phyloP scores from a whole-genome alignment of 2,888 invertebrate species.

The Eupithecia inturbata region DNA sequence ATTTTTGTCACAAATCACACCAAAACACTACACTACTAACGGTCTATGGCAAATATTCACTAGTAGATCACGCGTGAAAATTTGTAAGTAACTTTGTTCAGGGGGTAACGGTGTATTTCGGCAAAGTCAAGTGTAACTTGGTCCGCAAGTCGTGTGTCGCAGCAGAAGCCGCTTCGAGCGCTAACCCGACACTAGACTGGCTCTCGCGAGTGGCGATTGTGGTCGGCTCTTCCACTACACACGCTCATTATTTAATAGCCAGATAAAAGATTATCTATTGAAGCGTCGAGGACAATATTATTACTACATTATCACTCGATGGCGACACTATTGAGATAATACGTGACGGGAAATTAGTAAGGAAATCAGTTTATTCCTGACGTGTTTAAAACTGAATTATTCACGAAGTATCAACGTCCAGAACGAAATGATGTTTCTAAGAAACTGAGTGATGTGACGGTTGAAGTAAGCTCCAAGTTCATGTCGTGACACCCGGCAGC shows the following conservation, averaged over 20 bases:
- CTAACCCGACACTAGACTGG: slow-evolving; percentile 54
- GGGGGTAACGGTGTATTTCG: not conserved
- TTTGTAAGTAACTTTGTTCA: not conserved
- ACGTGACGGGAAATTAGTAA: not conserved
- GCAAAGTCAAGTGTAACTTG: not conserved
- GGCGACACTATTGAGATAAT: slow-evolving; percentile 39
- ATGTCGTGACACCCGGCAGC: slow-evolving; percentile 38
- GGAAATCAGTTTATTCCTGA: not conserved
- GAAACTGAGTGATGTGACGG: slow-evolving; percentile 20
- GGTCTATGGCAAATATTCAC: not conserved
- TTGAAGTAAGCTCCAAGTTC: slow-evolving; percentile 34
- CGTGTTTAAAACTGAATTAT: not conserved
- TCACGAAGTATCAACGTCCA: not conserved
- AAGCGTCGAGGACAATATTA: slow-evolving; percentile 74
- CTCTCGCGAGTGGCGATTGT: slow-evolving; percentile 48
- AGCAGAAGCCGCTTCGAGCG: slow-evolving; percentile 36
- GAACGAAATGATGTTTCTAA: slow-evolving; percentile 4
- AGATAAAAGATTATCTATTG: slow-evolving; percentile 82
- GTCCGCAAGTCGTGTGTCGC: not conserved
- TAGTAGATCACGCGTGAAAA: not conserved
- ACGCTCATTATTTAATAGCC: slow-evolving; percentile 79
- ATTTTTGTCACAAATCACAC: slow-evolving; percentile 33
- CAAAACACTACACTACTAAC: slow-evolving; percentile 11
- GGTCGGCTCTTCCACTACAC: slow-evolving; percentile 54
- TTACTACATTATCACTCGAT: slow-evolving; percentile 58